Conservation (phyloP, 1,140 invertebrate genomes). For the Coenobita brevimanus region DNA sequence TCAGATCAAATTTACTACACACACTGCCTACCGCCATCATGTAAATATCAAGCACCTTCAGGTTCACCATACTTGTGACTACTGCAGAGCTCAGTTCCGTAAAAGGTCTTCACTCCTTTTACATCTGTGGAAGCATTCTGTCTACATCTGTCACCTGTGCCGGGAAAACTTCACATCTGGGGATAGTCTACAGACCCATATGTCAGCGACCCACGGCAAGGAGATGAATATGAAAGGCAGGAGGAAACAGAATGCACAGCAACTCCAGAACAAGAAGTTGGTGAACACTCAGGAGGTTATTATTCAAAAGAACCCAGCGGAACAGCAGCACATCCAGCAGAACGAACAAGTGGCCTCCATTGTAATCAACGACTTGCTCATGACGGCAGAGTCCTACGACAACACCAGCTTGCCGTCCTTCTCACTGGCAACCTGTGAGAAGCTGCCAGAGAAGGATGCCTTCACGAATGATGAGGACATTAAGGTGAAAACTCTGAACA, state of each 20-base stretch:
- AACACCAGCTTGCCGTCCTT: slow-evolving; percentile 56
- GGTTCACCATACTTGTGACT: slow-evolving; percentile 48
- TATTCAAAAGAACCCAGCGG: slow-evolving; percentile 9
- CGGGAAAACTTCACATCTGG: slow-evolving; percentile 28
- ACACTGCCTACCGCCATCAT: slow-evolving; percentile 66
- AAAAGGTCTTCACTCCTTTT: slow-evolving; percentile 59
- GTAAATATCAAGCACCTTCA: slow-evolving; percentile 62
- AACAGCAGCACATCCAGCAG: slow-evolving; percentile 37
- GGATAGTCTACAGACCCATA: slow-evolving; percentile 38
- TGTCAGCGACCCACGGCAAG: slow-evolving; percentile 41
- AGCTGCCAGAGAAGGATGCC: slow-evolving; percentile 47
- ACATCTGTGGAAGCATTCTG: slow-evolving; percentile 63
- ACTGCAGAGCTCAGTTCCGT: slow-evolving; percentile 60
- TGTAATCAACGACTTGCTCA: slow-evolving; percentile 64
- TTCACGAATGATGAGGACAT: slow-evolving; percentile 44
- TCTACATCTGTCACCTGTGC: slow-evolving; percentile 58
- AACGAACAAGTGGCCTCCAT: slow-evolving; percentile 58
- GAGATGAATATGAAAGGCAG: slow-evolving; percentile 38
- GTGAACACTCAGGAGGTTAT: slow-evolving; percentile 1
- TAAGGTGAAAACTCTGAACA: slow-evolving; percentile 55
- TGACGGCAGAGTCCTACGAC: slow-evolving; percentile 58
- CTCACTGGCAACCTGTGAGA: slow-evolving; percentile 41
- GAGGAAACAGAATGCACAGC: slow-evolving; percentile 26
- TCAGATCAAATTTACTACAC: slow-evolving; percentile 62
- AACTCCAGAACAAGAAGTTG: slow-evolving; percentile 16